Base-by-base conservation (phyloP, 2,113 vertebrate genomes). In the Phoxinus phoxinus region DNA sequence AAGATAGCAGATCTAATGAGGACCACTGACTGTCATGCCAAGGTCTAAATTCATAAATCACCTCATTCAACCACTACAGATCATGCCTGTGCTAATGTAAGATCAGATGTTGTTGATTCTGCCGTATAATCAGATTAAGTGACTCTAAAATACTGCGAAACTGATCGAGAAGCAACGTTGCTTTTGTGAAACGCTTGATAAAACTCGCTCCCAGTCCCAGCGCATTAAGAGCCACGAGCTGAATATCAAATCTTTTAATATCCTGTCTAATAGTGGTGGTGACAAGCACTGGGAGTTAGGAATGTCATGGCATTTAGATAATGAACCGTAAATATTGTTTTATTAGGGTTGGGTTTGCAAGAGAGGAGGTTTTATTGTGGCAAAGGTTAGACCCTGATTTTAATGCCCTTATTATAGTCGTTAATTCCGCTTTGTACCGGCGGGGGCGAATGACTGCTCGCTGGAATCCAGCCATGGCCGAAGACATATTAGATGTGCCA, bases 261-360 rank as follows among this genome's bases (percentile, higher is more conserved):
- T 90, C 85, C 87, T 46, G 7, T 83, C 84, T 94, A 93, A 93
- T 94, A 89, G 90, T 88, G 85, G 87, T 89, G 93, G 91, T 94
- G 95, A 94, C 93, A 94, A 91, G 90, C 75, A 9, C 72, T 81
- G 58, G 87, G 85, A 91, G 88, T 93, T 92, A 92, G 88, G 91
- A 93, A 93, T 92, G 92, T 81, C 89, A 41, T 90, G 93, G 89
- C 94, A 94, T 94, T 94, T 94, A 87, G 91, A 91, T 94, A 93
- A 94, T 94, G 92, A 92, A 90, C 87, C 82, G 86, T 93, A 92
- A 93, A 94, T 88, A 90, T 69, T 85, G 65, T 92, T 93, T 91
- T 90, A 91, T 91, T 88, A 84, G 86, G 86, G 79, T 85, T 87
- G 32, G 51, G 35, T 86, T 46, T 80, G 3, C 59, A 32, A 85